Evolutionary conservation across 2,113 vertebrate species (phyloP), one percentile per base, ranked within the genome.

Genomic region (Anser cygnoides): DNA sequence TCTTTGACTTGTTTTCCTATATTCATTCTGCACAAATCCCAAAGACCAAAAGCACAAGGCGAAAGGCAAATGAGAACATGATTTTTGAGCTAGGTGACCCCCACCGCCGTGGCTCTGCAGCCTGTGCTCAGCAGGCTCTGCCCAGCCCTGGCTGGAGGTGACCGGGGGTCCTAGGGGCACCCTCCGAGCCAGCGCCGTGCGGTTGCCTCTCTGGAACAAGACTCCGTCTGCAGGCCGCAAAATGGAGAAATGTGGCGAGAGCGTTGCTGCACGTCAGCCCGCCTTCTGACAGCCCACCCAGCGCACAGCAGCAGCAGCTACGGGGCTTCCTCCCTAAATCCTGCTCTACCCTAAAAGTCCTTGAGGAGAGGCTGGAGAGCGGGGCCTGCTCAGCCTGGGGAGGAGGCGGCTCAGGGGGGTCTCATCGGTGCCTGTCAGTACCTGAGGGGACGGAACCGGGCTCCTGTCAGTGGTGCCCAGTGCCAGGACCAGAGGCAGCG

Each of bases 1-100:
- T 28, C 71, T 82, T 78, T 62, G 71, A 76, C 83, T 88, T 86
- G 50, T 50, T 77, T 86, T 54, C 28, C 20, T 73, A 58, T 57
- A 87, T 72, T 93, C 43, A 49, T 89, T 93, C 85, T 85, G 44
- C 49, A 62, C 65, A 5, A 89, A 72, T 68, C 78, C 22, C 87
- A 89, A 89, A 43, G 9, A 68, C 67, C 84, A 46, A 39, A 93
- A 81, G 46, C 3, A 0, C 39, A 90, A 76, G 72, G 76, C 46
- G 67, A 50, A 17, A 85, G 68, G 44, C 23, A 52, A 76, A 8
- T 8, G 31, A 70, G 68, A 65, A 46, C 14, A 63, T 8, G 12
- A 71, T 58, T 92, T 90, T 85, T 65, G 73, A 86, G 44, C 29
- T 44, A 41, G 39, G 58, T 80, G 59, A 33, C 46, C 68, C 12